A percentile compares a stretch with the other conserved stretches of the same genome.
These are phyloP conservation scores for Eucera pruinosa DNA, from an alignment of 2,888 invertebrate genomes.

Conservation along the genomic window DNA sequence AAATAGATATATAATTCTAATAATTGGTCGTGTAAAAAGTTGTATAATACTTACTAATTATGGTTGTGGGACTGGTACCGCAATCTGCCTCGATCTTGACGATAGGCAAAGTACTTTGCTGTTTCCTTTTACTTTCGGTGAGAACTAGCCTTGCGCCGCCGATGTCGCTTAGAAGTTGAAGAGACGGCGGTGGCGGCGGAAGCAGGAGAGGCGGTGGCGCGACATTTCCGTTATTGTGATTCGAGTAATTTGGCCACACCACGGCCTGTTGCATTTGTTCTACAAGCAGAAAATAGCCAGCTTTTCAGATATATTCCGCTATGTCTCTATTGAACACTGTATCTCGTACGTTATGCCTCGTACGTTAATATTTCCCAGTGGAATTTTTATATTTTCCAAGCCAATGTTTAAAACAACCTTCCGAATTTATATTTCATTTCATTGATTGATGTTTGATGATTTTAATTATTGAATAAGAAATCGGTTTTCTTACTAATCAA, in stretches of 20 bases:
- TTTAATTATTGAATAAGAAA: no score
- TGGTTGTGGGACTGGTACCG: constrained; percentile 78
- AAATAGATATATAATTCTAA: no score
- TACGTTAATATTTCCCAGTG: not conserved
- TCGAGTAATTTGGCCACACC: constrained; percentile 90
- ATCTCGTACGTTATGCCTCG: not conserved
- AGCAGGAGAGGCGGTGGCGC: constrained; percentile 83
- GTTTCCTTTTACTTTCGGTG: constrained; percentile 86
- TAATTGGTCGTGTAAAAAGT: no score
- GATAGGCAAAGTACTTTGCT: constrained; percentile 86
- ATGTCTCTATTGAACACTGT: not conserved
- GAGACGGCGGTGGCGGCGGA: constrained; percentile 88
- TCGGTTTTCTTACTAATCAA: no score
- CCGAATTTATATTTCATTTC: no score
- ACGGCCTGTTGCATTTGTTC: constrained; percentile 90
- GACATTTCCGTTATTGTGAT: constrained; percentile 83
- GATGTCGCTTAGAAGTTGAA: constrained; percentile 86
- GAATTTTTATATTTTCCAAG: not conserved
- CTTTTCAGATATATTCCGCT: not conserved
- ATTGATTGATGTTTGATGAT: not conserved
- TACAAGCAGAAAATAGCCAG: constrained; percentile 72
- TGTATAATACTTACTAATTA: constrained; percentile 79
- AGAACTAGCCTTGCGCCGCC: constrained; percentile 88
- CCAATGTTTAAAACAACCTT: not conserved
- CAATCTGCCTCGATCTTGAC: constrained; percentile 91